Conservation (phyloP, 2,113 vertebrate species). For the Struthio camelus region DNA sequence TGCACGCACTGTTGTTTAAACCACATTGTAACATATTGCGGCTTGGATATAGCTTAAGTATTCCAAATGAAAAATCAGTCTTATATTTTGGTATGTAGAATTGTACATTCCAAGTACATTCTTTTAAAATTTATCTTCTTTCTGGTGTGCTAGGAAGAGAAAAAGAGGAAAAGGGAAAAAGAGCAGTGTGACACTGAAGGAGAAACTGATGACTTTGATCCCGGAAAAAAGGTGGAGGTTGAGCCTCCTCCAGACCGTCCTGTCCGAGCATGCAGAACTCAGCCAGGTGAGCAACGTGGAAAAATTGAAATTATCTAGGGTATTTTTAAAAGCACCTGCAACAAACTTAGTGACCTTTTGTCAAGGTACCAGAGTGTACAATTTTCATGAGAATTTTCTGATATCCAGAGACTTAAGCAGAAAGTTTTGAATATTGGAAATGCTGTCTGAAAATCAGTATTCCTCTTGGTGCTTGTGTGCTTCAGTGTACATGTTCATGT, state of each 20-base stretch:
- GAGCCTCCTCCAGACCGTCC: constrained; percentile 91
- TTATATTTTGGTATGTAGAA: background rate
- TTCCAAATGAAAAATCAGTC: background rate
- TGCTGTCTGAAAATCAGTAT: background rate
- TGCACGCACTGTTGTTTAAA: background rate
- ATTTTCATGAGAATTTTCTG: background rate
- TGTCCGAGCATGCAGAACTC: constrained; percentile 90
- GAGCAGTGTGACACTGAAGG: constrained; percentile 89
- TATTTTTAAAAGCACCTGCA: background rate
- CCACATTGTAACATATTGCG: background rate
- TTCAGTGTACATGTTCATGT: background rate
- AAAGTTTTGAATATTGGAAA: background rate
- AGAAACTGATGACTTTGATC: constrained; percentile 89
- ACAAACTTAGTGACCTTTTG: background rate
- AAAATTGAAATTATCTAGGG: background rate
- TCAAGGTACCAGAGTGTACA: background rate
- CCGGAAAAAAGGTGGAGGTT: constrained; percentile 85
- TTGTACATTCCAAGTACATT: fast-evolving
- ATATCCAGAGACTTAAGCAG: background rate
- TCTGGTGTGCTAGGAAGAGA: constrained; percentile 83
- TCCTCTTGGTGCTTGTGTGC: background rate
- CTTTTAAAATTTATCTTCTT: background rate
- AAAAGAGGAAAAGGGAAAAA: constrained; percentile 91
- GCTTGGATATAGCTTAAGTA: background rate
- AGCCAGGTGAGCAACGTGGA: constrained; percentile 79